These are phyloP conservation scores for Pavo muticus DNA, from an alignment of 2,113 vertebrate genomes.

Conservation along the genomic window DNA sequence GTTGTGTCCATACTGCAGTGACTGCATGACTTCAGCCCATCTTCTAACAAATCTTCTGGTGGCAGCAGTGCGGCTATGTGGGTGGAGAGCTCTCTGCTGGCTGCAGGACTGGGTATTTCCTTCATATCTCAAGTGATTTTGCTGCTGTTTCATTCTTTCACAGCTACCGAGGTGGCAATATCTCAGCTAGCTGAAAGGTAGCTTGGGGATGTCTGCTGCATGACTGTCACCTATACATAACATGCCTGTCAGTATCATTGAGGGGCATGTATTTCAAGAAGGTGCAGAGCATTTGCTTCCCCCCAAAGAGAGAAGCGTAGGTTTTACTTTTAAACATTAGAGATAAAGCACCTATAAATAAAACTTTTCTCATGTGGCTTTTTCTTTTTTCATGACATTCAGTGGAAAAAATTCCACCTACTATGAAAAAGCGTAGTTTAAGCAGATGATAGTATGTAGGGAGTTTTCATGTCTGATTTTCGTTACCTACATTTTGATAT, in stretches of 20 bases:
- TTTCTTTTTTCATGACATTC: neutral
- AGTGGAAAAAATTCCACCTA: neutral
- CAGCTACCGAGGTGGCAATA: rapidly evolving
- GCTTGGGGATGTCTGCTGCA: neutral
- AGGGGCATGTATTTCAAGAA: neutral
- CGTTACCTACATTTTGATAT: neutral
- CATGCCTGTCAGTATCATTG: rapidly evolving
- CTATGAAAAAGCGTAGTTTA: neutral
- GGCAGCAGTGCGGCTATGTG: rapidly evolving
- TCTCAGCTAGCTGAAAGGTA: neutral
- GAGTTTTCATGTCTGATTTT: neutral
- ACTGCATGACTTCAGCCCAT: neutral
- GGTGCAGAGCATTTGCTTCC: neutral
- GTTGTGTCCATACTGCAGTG: neutral
- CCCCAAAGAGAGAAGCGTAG: neutral
- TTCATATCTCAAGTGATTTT: neutral
- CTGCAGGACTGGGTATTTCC: neutral
- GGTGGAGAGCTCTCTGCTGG: neutral
- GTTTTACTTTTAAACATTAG: neutral
- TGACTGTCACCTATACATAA: neutral
- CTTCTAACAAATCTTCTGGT: neutral
- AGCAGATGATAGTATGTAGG: neutral
- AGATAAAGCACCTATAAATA: neutral
- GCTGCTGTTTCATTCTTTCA: neutral
- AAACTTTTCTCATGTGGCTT: neutral